Evolutionary conservation across 2,888 invertebrate species (phyloP), one percentile per base, ranked within the genome.

Genomic region (Trimorus sp.): DNA sequence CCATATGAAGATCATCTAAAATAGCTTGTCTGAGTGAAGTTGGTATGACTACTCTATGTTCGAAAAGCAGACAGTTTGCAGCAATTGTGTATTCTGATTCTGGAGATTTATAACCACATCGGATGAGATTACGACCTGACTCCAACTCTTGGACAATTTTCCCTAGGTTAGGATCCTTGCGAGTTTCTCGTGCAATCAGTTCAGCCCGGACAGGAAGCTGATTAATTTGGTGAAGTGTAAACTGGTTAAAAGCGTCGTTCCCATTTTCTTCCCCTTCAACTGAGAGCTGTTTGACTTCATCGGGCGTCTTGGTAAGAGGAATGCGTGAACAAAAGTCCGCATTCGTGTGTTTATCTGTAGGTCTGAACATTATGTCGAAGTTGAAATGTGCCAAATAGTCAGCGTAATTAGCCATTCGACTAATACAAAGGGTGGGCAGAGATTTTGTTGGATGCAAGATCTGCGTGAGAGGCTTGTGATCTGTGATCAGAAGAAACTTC

Each of bases 401-500:
- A 1, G 60, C 71, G 36, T 71, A 65, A 53, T 78, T 78, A n/a
- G 78, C 71, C 78, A 78, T 78, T 7, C 70, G 56, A 66, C 71
- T 78, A 12, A 79, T 73, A 11, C 79, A 79, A 4, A 79, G 26
- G 7, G 45, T 16, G 36, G 73, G 66, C 7, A 78, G 48, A 16
- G 66, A 63, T 36, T 78, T 71, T 37, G 38, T 37, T n/a, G 71
- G 77, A 26, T 70, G 56, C n/a, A 62, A 15, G 15, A 62, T 62
- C 48, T 62, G 48, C 9, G 62, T 45, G 8, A 62, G 48, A 4
- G 62, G 63, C 12, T 63, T 63, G 14, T 63, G 49, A 12, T 63
- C 63, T 3, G 49, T 63, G 7, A 63, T 63, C 11, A 63, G 14
- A 7, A 14, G 14, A 37, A 63, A 51, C 12, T 63, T 16, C 5